These are phyloP conservation scores for Takifugu ocellatus DNA, from an alignment of 2,797 vertebrate genomes.

Conservation along the genomic window DNA sequence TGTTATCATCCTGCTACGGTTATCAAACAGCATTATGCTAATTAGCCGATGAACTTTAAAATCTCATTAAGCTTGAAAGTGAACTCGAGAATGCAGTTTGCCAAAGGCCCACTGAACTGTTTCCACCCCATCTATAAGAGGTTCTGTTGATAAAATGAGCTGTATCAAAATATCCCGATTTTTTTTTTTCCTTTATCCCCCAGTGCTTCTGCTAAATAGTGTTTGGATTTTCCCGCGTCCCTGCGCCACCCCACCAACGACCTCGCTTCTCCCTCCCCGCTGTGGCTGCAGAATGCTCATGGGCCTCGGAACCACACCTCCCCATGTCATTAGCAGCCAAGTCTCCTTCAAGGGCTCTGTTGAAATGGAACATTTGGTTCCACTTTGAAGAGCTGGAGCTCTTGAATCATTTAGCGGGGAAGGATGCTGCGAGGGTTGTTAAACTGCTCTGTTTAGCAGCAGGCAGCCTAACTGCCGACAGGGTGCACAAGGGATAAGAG, in stretches of 20 bases:
- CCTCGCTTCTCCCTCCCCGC: neutral
- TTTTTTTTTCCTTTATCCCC: constrained; percentile 33
- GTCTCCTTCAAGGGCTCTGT: constrained; percentile 61
- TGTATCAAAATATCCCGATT: constrained; percentile 21
- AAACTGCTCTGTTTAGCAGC: constrained; percentile 71
- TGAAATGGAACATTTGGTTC: constrained; percentile 72
- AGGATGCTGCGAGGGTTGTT: constrained; percentile 65
- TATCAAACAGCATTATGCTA: constrained; percentile 36
- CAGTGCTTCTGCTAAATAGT: constrained; percentile 34
- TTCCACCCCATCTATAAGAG: constrained; percentile 17
- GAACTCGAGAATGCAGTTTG: constrained; percentile 37
- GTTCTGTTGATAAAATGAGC: constrained; percentile 42
- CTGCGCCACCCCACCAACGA: neutral
- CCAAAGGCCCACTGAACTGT: constrained; percentile 41
- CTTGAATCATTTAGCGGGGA: constrained; percentile 75
- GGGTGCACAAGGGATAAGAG: constrained; percentile 49
- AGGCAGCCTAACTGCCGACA: constrained; percentile 48
- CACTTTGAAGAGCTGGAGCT: constrained; percentile 68
- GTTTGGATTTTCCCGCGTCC: constrained; percentile 9
- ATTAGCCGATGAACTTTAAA: constrained; percentile 53
- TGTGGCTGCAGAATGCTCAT: constrained; percentile 12
- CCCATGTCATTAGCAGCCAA: constrained; percentile 61
- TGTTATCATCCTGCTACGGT: constrained; percentile 33
- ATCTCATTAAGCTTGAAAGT: constrained; percentile 50
- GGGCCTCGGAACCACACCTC: constrained; percentile 49